Conservation (phyloP, 2,797 vertebrate species). For the Oreochromis grahami region DNA sequence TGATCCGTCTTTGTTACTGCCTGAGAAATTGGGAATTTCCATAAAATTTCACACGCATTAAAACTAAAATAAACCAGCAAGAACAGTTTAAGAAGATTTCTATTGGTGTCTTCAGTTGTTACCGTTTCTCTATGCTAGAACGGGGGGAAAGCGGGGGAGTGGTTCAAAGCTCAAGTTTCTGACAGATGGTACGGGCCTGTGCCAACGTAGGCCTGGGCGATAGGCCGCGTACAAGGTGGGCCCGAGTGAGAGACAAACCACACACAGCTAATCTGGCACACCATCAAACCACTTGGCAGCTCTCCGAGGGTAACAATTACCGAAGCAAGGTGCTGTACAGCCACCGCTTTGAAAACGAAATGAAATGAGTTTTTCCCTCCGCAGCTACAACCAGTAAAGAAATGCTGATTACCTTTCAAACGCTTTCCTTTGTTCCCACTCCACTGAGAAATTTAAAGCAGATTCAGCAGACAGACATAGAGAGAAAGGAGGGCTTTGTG, state of each 20-base stretch:
- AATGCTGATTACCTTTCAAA: constrained; percentile 52
- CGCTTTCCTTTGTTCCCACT: constrained; percentile 32
- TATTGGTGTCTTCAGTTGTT: background rate
- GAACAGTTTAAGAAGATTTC: background rate
- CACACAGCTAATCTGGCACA: constrained; percentile 63
- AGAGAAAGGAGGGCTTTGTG: background rate
- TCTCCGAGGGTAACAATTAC: constrained; percentile 60
- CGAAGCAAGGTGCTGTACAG: constrained; percentile 47
- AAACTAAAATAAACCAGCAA: background rate
- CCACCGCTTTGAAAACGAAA: constrained; percentile 53
- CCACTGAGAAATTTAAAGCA: constrained; percentile 26
- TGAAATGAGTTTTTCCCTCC: constrained; percentile 44
- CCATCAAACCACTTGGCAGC: constrained; percentile 55
- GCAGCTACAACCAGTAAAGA: constrained; percentile 33
- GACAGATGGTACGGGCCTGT: constrained; percentile 62
- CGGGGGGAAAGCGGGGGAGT: background rate
- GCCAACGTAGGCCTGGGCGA: constrained; percentile 54
- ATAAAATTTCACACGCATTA: fast-evolving
- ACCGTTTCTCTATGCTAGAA: constrained; percentile 6
- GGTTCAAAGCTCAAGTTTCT: constrained; percentile 39
- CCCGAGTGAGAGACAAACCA: constrained; percentile 61
- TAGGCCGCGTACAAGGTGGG: constrained; percentile 61
- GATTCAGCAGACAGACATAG: constrained; percentile 3
- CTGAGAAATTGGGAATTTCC: background rate
- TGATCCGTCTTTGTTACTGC: background rate